Percentiles rank a stretch among this genome's conserved stretches.
These are phyloP conservation scores for Furnarius figulus DNA, from an alignment of 2,113 vertebrate genomes.

Conservation along the genomic window DNA sequence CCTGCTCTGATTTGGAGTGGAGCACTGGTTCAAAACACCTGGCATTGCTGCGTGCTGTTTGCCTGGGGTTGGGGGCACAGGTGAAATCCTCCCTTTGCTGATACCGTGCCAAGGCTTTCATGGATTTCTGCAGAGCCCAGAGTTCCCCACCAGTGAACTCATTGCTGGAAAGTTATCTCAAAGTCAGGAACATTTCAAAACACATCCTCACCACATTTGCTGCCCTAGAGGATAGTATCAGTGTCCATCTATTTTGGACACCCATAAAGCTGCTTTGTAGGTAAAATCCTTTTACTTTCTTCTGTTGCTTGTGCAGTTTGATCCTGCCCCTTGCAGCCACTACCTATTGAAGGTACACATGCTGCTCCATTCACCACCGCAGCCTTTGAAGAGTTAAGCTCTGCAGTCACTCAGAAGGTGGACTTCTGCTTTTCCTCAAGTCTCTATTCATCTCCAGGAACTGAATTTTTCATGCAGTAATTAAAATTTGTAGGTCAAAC, in stretches of 20 bases:
- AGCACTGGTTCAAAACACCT: not conserved
- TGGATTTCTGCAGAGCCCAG: not conserved
- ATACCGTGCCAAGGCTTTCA: not conserved
- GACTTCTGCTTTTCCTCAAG: slow-evolving; percentile 77
- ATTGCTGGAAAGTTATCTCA: not conserved
- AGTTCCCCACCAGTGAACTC: not conserved
- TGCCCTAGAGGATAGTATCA: not conserved
- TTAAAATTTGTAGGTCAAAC: slow-evolving; percentile 97
- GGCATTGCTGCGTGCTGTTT: not conserved
- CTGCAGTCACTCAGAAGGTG: slow-evolving; percentile 61
- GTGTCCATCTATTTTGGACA: not conserved
- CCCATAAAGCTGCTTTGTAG: not conserved
- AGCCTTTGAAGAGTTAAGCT: slow-evolving; percentile 73
- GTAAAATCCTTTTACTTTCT: slow-evolving; percentile 6
- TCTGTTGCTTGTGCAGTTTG: not conserved
- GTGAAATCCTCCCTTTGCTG: not conserved
- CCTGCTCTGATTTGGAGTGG: not conserved
- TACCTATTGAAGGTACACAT: slow-evolving; percentile 12
- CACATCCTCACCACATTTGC: not conserved
- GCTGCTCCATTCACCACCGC: slow-evolving; percentile 13
- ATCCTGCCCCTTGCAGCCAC: not conserved
- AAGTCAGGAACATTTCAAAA: not conserved
- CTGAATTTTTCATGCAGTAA: slow-evolving; percentile 95
- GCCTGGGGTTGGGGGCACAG: not conserved
- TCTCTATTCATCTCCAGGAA: slow-evolving; percentile 81